These are phyloP conservation scores for Ailuropoda melanoleuca DNA, from an alignment of 2,113 vertebrate species.

Conservation along the genomic window DNA sequence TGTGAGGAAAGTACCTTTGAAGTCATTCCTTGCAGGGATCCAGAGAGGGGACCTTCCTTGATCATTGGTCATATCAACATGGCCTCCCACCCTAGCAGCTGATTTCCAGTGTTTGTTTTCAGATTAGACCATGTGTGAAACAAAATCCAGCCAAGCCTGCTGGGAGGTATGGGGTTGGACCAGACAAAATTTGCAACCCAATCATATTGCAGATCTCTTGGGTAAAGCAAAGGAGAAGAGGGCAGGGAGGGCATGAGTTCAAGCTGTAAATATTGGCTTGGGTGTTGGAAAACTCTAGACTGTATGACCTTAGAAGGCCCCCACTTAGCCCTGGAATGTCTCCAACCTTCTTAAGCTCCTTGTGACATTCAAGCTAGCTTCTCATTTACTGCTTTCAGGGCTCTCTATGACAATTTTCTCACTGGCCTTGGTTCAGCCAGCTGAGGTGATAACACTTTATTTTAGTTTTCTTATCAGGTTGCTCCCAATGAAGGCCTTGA, in stretches of 20 bases:
- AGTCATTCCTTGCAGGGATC: not conserved
- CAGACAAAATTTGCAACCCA: not conserved
- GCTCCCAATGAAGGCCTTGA: not conserved
- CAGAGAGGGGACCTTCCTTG: not conserved
- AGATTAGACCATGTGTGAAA: conserved; percentile 33
- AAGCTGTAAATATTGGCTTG: conserved; percentile 19
- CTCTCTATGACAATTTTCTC: conserved; percentile 3
- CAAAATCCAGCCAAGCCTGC: not conserved
- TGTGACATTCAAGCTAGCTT: not conserved
- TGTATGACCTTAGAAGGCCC: not conserved
- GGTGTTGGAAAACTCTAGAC: conserved; percentile 36
- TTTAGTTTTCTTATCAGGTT: not conserved
- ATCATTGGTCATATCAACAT: not conserved
- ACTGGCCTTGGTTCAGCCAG: not conserved
- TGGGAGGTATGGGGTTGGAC: conserved; percentile 21
- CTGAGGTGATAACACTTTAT: not conserved
- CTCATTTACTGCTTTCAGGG: not conserved
- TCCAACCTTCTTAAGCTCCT: not conserved
- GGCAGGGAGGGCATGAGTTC: not conserved
- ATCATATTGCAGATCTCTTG: not conserved
- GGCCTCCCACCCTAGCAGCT: conserved; percentile 11
- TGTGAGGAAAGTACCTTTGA: not conserved
- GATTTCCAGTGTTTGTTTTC: conserved; percentile 37
- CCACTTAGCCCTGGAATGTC: not conserved
- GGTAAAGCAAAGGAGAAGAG: conserved; percentile 43